phyloP scores from a whole-genome alignment of 2,797 vertebrate species.

The Pogoniulus pusillus region DNA sequence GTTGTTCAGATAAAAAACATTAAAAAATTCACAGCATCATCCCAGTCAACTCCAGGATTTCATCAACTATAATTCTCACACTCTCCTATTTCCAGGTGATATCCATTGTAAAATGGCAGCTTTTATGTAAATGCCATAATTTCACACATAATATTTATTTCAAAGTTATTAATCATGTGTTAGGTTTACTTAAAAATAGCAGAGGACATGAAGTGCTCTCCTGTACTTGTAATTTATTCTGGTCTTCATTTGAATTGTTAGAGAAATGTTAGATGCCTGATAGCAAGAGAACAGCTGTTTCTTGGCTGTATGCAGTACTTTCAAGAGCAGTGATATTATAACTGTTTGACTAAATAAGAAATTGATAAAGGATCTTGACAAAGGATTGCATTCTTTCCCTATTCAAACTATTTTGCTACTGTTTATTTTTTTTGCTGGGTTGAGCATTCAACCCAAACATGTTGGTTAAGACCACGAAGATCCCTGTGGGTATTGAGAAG shows the following conservation, averaged over 20 bases:
- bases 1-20: background rate
- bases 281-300: background rate
- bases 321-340: background rate
- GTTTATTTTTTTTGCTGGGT: background rate
- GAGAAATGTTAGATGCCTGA: background rate
- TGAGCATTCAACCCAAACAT: background rate
- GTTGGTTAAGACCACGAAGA: background rate
- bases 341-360: background rate
- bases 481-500: background rate
- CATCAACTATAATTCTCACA: background rate
- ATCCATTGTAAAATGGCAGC: background rate
- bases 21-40: background rate
- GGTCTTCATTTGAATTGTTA: background rate
- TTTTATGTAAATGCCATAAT: background rate
- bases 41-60: background rate
- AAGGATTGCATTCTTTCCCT: background rate
- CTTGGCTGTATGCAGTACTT: background rate
- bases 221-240: background rate
- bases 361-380: constrained; percentile 3
- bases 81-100: background rate
- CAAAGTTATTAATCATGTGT: background rate
- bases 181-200: background rate
- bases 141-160: background rate
- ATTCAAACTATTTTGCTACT: background rate
- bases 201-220: background rate